phyloP scores from a whole-genome alignment of 2,888 invertebrate genomes.

The Catonia carolina region DNA sequence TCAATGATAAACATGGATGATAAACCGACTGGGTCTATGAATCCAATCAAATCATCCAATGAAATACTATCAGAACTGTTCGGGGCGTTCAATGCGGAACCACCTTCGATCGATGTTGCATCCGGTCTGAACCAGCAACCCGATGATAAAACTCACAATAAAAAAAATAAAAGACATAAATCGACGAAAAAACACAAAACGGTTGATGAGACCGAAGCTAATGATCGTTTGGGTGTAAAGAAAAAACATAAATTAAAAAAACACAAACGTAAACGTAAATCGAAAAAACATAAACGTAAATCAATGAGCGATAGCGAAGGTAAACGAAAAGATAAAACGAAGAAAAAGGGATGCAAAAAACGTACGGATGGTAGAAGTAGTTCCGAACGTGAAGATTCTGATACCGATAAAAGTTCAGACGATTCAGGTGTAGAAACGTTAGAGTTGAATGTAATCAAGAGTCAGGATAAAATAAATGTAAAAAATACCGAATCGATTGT shows the following conservation, averaged over 20 bases:
- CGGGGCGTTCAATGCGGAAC: slow-evolving; percentile 66
- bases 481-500: too few relatives aligned
- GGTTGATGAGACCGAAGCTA: slow-evolving; percentile 28
- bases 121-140: not conserved
- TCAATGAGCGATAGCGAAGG: too few relatives aligned
- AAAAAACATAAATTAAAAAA: slow-evolving; percentile 39
- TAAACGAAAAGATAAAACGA: slow-evolving; percentile 44
- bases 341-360: not conserved
- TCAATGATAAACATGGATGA: too few relatives aligned
- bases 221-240: too few relatives aligned
- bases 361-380: slow-evolving; percentile 18
- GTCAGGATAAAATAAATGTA: too few relatives aligned
- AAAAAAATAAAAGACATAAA: slow-evolving; percentile 17
- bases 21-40: too few relatives aligned
- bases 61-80: slow-evolving; percentile 80
- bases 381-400: not conserved
- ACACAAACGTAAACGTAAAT: slow-evolving; percentile 53
- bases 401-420: not conserved
- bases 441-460: too few relatives aligned
- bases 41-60: slow-evolving; percentile 59
- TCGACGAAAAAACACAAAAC: slow-evolving; percentile 16
- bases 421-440: not conserved
- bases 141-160: slow-evolving; percentile 9
- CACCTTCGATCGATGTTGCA: slow-evolving; percentile 43
- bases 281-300: slow-evolving; percentile 4